Conservation (phyloP, 2,113 vertebrate species). For the Typhlomys cinereus region DNA sequence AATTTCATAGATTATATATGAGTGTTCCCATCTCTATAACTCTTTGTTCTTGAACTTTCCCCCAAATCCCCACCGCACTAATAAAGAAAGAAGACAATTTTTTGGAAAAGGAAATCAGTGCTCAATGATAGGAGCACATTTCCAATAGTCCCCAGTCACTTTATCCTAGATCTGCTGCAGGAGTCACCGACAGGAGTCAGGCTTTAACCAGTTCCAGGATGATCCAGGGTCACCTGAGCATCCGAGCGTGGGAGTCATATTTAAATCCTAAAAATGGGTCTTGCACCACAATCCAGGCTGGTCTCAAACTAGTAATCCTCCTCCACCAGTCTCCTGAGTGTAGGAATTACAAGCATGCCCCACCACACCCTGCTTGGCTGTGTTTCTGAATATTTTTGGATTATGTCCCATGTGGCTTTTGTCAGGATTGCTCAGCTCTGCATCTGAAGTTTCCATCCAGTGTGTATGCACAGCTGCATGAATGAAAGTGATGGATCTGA, state of each 20-base stretch:
- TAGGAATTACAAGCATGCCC: no score
- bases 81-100: background rate
- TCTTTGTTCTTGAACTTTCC: background rate
- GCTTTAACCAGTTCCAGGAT: background rate
- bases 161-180: fast-evolving
- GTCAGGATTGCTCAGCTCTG: background rate
- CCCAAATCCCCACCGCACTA: background rate
- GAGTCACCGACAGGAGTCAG: background rate
- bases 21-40: background rate
- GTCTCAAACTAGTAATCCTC: background rate
- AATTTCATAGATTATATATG: background rate
- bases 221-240: background rate
- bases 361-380: no score
- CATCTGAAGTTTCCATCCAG: background rate
- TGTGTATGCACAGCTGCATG: background rate
- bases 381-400: background rate
- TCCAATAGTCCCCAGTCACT: background rate
- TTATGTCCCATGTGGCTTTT: background rate
- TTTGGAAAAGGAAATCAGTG: background rate
- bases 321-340: background rate
- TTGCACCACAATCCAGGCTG: background rate
- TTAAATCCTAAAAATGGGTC: background rate
- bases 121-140: background rate
- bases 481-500: background rate
- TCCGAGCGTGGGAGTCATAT: background rate